Conservation (phyloP, 2,888 invertebrate genomes). For the Molanna angustata region DNA sequence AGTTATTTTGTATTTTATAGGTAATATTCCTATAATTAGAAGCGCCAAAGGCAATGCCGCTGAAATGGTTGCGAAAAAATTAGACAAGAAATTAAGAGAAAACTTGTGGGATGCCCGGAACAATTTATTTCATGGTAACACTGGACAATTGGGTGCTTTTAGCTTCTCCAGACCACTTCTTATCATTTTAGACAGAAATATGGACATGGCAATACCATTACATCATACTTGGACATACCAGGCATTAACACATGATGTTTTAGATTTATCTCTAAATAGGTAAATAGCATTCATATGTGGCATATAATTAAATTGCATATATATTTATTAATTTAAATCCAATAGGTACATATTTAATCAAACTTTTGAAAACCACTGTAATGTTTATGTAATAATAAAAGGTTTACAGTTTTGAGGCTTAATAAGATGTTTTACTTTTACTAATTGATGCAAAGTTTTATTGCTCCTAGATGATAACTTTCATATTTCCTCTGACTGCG, state of each 20-base stretch:
- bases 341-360: no score
- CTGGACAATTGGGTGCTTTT: slow-evolving; percentile 69
- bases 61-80: slow-evolving; percentile 95
- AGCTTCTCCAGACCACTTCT: slow-evolving; percentile 93
- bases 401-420: no score
- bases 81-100: slow-evolving; percentile 95
- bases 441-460: no score
- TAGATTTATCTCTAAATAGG: slow-evolving; percentile 89
- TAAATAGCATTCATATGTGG: slow-evolving; percentile 34
- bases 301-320: no score
- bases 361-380: no score
- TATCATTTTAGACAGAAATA: slow-evolving; percentile 87
- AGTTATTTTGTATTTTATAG: slow-evolving; percentile 42
- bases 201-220: slow-evolving; percentile 95
- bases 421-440: no score
- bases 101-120: slow-evolving; percentile 96
- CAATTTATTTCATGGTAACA: slow-evolving; percentile 88
- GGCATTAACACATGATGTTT: slow-evolving; percentile 93
- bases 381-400: no score
- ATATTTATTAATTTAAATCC: no score
- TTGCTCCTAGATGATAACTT: no score
- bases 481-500: no score
- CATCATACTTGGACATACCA: slow-evolving; percentile 99
- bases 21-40: slow-evolving; percentile 84
- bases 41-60: slow-evolving; percentile 96